phyloP scores from a whole-genome alignment of 2,888 invertebrate species.

The Formica aserva region DNA sequence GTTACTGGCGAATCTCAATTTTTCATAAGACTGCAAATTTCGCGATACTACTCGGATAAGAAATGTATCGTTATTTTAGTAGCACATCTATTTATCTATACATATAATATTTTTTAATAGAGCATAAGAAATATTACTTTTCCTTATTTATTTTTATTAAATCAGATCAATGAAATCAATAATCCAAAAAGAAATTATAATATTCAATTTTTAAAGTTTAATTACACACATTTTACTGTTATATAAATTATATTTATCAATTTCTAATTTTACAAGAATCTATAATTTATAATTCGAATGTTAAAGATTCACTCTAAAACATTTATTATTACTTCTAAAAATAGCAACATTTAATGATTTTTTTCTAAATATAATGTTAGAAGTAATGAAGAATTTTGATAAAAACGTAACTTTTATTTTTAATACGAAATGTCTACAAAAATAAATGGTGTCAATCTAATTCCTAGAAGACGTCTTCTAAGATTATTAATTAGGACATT shows the following conservation, averaged over 20 bases:
- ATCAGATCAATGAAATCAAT: neutral
- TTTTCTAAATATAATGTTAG: neutral
- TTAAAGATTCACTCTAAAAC: neutral
- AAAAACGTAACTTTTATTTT: neutral
- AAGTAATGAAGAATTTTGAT: neutral
- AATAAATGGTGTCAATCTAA: neutral
- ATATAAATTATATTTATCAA: neutral
- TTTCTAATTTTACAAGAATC: neutral
- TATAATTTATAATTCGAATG: neutral
- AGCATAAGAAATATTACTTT: neutral
- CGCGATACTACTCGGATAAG: neutral
- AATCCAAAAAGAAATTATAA: neutral
- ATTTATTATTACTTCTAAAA: neutral
- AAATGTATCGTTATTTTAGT: neutral
- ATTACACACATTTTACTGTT: neutral
- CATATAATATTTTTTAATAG: neutral
- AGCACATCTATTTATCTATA: neutral
- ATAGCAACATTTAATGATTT: neutral
- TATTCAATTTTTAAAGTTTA: neutral
- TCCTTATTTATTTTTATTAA: neutral
- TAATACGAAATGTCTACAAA: neutral
- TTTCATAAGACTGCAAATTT: conserved; percentile 12
- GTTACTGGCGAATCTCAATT: neutral
- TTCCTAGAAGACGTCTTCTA: neutral
- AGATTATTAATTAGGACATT: neutral